Conservation (phyloP, 2,888 invertebrate genomes). For the Orthonychiurus folsomi region DNA sequence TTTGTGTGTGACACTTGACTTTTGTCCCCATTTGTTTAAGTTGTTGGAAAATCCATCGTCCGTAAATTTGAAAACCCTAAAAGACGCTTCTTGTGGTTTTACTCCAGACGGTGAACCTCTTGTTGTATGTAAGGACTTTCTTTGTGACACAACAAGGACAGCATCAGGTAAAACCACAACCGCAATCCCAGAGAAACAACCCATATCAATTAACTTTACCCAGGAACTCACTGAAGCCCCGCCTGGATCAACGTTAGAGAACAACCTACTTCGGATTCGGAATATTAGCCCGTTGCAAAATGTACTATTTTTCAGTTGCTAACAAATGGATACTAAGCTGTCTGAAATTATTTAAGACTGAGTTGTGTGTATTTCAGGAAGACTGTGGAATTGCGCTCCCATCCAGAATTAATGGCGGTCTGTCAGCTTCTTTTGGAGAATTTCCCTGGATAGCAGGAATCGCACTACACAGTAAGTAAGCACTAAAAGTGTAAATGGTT, state of each 20-base stretch:
- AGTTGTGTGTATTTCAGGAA: conserved; percentile 8
- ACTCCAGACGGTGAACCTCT: conserved; percentile 15
- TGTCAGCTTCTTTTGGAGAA: conserved; percentile 15
- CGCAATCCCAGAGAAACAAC: conserved; percentile 7
- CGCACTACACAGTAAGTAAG: conserved; percentile 12
- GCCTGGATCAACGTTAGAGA: background rate
- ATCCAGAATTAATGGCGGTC: conserved; percentile 18
- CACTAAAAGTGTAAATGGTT: too few relatives aligned
- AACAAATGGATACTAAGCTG: too few relatives aligned
- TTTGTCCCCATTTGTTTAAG: conserved; percentile 14
- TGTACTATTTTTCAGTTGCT: too few relatives aligned
- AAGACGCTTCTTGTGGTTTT: conserved; percentile 20
- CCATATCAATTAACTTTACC: background rate
- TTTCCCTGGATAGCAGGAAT: conserved; percentile 20
- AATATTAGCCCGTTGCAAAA: background rate
- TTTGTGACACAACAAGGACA: conserved; percentile 2
- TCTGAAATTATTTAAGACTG: too few relatives aligned
- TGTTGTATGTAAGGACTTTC: conserved; percentile 18
- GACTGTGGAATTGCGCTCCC: conserved; percentile 17
- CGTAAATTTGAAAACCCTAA: conserved; percentile 10
- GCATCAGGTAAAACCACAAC: background rate
- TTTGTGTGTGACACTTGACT: conserved; percentile 19
- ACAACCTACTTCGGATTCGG: conserved; percentile 4
- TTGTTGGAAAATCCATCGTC: conserved; percentile 13
- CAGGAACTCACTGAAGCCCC: background rate